These are phyloP conservation scores for Hemibagrus wyckioides DNA, from an alignment of 2,113 vertebrate species.

Conservation along the genomic window DNA sequence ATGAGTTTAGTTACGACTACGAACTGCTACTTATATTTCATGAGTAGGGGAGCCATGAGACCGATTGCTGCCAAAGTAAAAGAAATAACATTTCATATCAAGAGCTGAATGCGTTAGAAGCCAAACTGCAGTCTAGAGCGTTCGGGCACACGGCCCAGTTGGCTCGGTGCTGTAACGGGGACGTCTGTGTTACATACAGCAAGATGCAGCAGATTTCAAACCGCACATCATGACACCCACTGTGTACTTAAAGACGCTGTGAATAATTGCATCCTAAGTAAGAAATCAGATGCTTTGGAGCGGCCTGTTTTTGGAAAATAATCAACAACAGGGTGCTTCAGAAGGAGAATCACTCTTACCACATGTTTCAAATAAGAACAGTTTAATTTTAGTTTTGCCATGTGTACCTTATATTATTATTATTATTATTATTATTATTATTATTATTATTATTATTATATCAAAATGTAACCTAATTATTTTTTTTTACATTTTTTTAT, in stretches of 20 bases:
- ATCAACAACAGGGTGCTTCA: not conserved
- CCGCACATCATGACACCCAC: not conserved
- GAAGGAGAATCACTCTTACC: not conserved
- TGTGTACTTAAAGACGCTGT: not conserved
- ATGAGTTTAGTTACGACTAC: not conserved
- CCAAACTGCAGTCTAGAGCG: not conserved
- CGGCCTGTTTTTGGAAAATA: not conserved
- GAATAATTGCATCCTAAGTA: not conserved
- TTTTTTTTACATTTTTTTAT: not conserved
- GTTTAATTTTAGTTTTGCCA: not conserved
- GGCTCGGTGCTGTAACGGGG: not conserved
- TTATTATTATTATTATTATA: not conserved
- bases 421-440: not conserved
- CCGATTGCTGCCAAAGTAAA: not conserved
- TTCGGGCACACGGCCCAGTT: not conserved
- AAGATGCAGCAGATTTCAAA: not conserved
- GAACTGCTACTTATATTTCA: not conserved
- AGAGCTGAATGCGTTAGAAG: conserved; percentile 28
- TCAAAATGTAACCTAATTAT: not conserved
- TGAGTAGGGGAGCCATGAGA: not conserved
- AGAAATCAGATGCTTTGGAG: not conserved
- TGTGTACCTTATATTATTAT: not conserved
- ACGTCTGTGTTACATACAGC: not conserved
- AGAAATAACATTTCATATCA: conserved; percentile 28
- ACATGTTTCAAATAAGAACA: not conserved